A percentile compares a stretch with the other conserved stretches of the same genome.
Evolutionary conservation across 2,888 invertebrate species (phyloP).

Genomic region (Cistogaster globosa): DNA sequence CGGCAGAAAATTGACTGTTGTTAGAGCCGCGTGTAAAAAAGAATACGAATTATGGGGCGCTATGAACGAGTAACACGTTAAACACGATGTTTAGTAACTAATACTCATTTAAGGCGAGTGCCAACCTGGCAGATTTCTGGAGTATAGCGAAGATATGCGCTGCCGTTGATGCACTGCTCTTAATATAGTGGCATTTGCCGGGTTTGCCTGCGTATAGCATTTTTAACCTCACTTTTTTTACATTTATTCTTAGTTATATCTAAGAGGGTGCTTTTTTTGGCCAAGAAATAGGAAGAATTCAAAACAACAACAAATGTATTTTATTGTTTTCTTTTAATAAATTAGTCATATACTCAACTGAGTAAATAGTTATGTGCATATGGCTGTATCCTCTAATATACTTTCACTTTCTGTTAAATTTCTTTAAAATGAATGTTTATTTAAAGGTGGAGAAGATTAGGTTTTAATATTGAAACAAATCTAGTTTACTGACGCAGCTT

Average conservation of each 20-base stretch:
- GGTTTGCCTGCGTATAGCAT: slow-evolving; percentile 63
- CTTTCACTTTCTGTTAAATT: slow-evolving; percentile 64
- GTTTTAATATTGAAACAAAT: no score
- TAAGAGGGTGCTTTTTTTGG: slow-evolving; percentile 47
- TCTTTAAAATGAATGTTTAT: slow-evolving; percentile 35
- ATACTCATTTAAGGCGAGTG: slow-evolving; percentile 81
- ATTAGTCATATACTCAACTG: background rate
- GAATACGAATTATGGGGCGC: slow-evolving; percentile 74
- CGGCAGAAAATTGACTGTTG: slow-evolving; percentile 72
- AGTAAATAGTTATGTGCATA: no score
- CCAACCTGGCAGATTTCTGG: slow-evolving; percentile 82
- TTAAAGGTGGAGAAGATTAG: background rate
- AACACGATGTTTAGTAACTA: slow-evolving; percentile 73
- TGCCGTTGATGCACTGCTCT: slow-evolving; percentile 45
- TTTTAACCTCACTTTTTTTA: slow-evolving; percentile 70
- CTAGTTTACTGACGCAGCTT: no score
- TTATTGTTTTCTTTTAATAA: background rate
- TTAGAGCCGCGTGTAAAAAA: slow-evolving; percentile 77
- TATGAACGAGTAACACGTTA: slow-evolving; percentile 60
- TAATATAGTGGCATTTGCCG: slow-evolving; percentile 65
- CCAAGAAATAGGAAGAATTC: background rate
- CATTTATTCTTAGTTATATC: slow-evolving; percentile 26
- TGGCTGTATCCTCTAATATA: background rate
- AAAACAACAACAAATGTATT: background rate
- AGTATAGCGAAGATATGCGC: slow-evolving; percentile 49